Evolutionary conservation across 2,113 vertebrate species (phyloP).

Genomic region (Pseudonaja textilis): DNA sequence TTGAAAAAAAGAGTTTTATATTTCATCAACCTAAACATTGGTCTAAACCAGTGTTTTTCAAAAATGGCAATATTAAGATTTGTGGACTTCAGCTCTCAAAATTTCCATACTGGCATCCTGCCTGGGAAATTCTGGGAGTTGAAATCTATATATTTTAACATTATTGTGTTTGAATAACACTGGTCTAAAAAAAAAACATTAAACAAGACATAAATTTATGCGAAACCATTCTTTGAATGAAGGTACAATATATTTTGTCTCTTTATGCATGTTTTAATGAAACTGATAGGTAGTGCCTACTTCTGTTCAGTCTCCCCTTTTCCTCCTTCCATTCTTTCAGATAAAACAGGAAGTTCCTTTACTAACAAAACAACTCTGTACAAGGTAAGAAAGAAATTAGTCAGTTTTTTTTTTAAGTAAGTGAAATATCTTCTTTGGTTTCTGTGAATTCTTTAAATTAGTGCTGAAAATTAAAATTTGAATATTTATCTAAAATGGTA

Average conservation of each 20-base stretch:
- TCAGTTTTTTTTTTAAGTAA: background rate
- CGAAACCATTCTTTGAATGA: background rate
- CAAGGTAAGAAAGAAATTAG: background rate
- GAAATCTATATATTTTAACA: background rate
- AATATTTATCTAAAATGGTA: background rate
- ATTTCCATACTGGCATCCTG: background rate
- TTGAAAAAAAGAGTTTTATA: background rate
- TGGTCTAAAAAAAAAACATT: background rate
- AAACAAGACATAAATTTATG: background rate
- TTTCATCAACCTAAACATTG: background rate
- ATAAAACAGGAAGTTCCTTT: background rate
- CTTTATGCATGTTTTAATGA: background rate
- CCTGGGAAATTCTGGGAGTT: background rate
- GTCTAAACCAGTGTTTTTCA: background rate
- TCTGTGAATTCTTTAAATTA: background rate
- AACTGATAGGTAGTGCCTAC: background rate
- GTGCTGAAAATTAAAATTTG: background rate
- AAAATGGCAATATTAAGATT: background rate
- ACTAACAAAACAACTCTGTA: background rate
- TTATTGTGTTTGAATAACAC: background rate
- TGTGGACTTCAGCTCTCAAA: background rate
- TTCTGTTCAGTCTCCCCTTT: background rate
- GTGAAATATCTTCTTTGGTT: background rate
- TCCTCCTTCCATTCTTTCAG: background rate
- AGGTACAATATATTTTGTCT: background rate